Evolutionary conservation across 92 coral and sea anemone species (phyloP).

Genomic region (Bergia puertoricense): DNA sequence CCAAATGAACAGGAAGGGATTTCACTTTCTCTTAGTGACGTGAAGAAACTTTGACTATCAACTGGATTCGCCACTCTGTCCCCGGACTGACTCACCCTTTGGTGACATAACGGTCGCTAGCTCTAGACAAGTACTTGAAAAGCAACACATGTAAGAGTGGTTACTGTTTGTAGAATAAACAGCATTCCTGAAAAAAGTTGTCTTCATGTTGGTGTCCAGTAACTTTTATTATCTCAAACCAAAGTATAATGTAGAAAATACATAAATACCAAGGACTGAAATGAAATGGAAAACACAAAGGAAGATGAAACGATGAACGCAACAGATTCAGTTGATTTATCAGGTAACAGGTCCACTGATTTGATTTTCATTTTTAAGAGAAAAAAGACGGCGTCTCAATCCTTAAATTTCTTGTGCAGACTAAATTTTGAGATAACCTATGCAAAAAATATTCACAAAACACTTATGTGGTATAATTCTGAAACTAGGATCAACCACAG

Average conservation of each 20-base stretch:
- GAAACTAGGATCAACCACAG: too few relatives aligned
- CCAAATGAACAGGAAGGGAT: neutral
- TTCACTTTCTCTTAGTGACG: neutral
- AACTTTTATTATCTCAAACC: neutral
- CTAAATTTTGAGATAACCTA: too few relatives aligned
- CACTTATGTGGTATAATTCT: too few relatives aligned
- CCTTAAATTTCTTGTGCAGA: too few relatives aligned
- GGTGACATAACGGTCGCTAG: neutral
- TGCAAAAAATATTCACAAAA: too few relatives aligned
- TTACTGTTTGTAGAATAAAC: conserved; percentile 30
- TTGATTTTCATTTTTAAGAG: too few relatives aligned
- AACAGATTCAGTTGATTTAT: too few relatives aligned
- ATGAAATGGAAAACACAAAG: too few relatives aligned
- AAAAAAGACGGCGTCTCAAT: too few relatives aligned
- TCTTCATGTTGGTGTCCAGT: neutral
- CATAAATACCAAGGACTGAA: neutral
- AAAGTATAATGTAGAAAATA: neutral
- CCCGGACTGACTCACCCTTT: neutral
- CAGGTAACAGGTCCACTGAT: too few relatives aligned
- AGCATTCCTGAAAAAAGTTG: neutral
- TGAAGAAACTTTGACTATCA: neutral
- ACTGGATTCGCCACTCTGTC: neutral
- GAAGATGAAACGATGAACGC: too few relatives aligned
- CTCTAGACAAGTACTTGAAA: neutral
- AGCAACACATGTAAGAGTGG: neutral